Percentiles rank a stretch among this genome's conserved stretches.
Conservation (phyloP, 1,140 invertebrate genomes). For the Ceratina japonica region DNA sequence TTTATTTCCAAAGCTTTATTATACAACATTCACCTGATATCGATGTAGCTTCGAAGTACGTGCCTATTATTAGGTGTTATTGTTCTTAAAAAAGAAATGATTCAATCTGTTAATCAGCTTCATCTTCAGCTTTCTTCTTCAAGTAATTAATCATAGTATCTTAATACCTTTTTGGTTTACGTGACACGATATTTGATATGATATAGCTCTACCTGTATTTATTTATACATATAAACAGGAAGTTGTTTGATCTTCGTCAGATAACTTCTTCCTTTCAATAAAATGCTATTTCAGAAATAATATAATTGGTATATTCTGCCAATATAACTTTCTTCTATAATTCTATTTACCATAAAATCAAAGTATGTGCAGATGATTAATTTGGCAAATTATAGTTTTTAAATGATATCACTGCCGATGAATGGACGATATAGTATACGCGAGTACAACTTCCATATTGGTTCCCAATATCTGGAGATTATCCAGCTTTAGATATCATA, state of each 20-base stretch:
- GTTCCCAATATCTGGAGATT: constrained; percentile 23
- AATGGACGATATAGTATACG: not conserved
- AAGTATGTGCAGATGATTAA: no score
- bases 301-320: no score
- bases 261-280: no score
- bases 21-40: constrained; percentile 1
- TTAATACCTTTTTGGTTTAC: no score
- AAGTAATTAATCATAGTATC: not conserved
- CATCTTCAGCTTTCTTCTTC: not conserved
- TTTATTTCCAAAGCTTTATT: constrained; percentile 11
- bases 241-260: no score
- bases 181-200: no score
- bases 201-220: no score
- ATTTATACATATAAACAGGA: no score
- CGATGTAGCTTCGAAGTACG: not conserved
- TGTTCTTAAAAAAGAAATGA: not conserved
- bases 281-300: no score
- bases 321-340: not conserved
- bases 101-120: not conserved
- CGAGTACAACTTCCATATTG: not conserved
- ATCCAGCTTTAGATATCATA: not conserved
- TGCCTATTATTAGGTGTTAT: not conserved
- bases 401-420: not conserved
- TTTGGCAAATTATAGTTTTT: no score
- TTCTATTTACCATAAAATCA: not conserved